Percentiles rank a stretch among this genome's conserved stretches.
Evolutionary conservation across 2,888 invertebrate genomes (phyloP).

Genomic region (Dysmachus trigonus): DNA sequence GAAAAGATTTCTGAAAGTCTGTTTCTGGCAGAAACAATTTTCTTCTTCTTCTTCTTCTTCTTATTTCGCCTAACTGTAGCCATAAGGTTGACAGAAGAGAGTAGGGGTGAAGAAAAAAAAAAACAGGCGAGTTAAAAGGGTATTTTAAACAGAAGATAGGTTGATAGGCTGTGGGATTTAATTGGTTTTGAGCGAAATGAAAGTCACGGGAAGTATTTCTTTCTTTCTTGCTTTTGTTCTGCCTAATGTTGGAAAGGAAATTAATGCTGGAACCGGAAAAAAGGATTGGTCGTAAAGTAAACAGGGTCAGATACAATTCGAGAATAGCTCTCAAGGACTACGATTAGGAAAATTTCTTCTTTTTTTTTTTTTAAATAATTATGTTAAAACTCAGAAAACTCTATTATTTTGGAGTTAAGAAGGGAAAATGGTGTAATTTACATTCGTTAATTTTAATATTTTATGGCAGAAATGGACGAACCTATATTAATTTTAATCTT

Average conservation of each 20-base stretch:
- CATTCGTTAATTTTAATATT: too few species aligned
- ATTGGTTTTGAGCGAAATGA: background rate
- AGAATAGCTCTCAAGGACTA: background rate
- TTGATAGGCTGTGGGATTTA: background rate
- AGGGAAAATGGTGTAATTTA: too few species aligned
- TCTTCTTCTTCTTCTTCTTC: background rate
- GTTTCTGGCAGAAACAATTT: background rate
- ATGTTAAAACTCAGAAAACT: too few species aligned
- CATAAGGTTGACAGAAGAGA: background rate
- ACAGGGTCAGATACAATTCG: background rate
- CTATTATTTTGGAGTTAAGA: too few species aligned
- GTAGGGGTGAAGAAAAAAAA: background rate
- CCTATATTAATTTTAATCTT: too few species aligned
- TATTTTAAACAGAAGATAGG: background rate
- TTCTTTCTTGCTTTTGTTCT: too few species aligned
- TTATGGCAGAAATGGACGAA: too few species aligned
- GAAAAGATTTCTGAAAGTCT: background rate
- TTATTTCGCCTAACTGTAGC: background rate
- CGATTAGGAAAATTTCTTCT: background rate
- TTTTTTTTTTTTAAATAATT: background rate
- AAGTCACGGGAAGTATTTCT: background rate
- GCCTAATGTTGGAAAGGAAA: background rate
- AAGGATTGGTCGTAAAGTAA: background rate
- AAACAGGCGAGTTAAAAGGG: background rate
- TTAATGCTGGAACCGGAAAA: background rate